Evolutionary conservation across 2,797 vertebrate species (phyloP).

Genomic region (Nothura maculosa): DNA sequence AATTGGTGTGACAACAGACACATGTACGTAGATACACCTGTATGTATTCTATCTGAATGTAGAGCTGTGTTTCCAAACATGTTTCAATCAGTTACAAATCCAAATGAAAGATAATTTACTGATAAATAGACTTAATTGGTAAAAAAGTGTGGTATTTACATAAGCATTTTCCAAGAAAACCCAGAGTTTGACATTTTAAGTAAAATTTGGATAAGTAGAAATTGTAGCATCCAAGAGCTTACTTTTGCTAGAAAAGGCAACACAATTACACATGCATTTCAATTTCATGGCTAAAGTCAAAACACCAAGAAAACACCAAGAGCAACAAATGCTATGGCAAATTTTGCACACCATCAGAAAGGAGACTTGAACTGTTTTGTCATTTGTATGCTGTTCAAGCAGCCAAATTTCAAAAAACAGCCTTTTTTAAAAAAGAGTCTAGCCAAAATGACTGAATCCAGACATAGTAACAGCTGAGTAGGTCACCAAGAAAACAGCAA

Average conservation of each 20-base stretch:
- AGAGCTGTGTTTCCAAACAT: not conserved
- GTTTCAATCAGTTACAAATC: not conserved
- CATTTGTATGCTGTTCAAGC: not conserved
- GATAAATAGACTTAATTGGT: not conserved
- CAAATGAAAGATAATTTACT: not conserved
- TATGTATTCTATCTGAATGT: not conserved
- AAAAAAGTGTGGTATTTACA: not conserved
- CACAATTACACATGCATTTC: not conserved
- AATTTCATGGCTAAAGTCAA: not conserved
- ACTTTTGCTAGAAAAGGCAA: not conserved
- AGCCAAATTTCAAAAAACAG: slow-evolving; percentile 21
- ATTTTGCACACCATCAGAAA: not conserved
- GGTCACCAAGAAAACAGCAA: slow-evolving; percentile 35
- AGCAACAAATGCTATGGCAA: not conserved
- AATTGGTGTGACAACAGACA: not conserved
- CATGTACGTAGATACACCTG: not conserved
- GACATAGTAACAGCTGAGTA: not conserved
- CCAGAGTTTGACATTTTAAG: not conserved
- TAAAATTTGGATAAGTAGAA: not conserved
- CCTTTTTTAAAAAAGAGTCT: not conserved
- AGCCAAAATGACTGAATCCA: not conserved
- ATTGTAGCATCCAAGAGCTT: not conserved
- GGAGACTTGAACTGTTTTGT: not conserved
- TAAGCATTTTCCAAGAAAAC: not conserved
- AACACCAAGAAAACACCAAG: not conserved